These are phyloP conservation scores for Myotis findleyi DNA, from an alignment of 2,797 vertebrate species.

Conservation along the genomic window DNA sequence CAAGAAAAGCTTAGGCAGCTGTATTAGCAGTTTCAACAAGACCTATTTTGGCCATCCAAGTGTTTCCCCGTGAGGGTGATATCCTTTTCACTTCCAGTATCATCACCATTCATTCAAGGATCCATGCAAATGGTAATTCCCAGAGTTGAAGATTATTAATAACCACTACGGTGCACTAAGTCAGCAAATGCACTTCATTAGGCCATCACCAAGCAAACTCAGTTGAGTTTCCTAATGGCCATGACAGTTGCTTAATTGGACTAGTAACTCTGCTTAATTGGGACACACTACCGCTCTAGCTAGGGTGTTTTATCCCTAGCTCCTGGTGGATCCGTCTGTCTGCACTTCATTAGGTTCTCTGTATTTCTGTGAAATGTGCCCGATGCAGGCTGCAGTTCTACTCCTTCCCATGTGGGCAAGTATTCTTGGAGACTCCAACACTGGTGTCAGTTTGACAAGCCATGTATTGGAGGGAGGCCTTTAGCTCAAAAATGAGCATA, in stretches of 20 bases:
- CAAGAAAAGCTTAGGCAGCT: not conserved
- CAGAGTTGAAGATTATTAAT: not conserved
- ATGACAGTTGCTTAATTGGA: not conserved
- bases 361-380: not conserved
- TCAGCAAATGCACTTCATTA: not conserved
- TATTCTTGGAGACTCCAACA: not conserved
- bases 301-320: not conserved
- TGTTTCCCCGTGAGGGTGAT: not conserved
- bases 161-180: not conserved
- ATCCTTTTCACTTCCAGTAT: not conserved
- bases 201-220: not conserved
- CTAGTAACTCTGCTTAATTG: constrained; percentile 21
- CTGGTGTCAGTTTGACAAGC: not conserved
- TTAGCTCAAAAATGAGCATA: not conserved
- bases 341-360: not conserved
- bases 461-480: not conserved
- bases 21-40: not conserved
- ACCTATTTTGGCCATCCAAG: not conserved
- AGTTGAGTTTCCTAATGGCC: not conserved
- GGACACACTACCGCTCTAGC: not conserved
- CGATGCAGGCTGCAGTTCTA: not conserved
- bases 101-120: constrained; percentile 7
- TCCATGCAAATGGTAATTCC: not conserved
- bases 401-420: not conserved
- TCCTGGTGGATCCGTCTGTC: not conserved